Base-by-base conservation (phyloP, 1,140 invertebrate genomes). In the Bombus ignitus region DNA sequence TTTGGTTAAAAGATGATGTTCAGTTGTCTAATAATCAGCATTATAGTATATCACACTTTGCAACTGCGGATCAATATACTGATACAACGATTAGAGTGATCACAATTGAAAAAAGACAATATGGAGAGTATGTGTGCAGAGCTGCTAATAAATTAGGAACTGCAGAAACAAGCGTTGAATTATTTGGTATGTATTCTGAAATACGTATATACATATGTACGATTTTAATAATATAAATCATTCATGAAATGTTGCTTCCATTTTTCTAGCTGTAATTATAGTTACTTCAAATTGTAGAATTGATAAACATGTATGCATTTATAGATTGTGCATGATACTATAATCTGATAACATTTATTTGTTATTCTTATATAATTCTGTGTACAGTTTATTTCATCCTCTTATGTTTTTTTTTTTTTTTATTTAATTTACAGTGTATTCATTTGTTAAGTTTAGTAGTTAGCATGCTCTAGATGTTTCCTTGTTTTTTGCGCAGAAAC, bases 61-160 rank as follows among this genome's bases (percentile, higher is more conserved):
- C 98, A 28, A 98, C 97, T 3, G 97, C 97, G 6, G 98, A 99
- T 92, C 98, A 98, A 92, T 98, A 98, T 91, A 98, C 98, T 0
- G 98, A 98, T 91, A 98, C 98, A 1, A 99, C 98, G 1, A 95
- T 99, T 66, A 96, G 98, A 79, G 97, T 99, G 1, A 98, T 98
- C 75, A 98, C 98, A 0, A 98, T 99, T 78, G 98, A 99, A 94
- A 99, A 98, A 92, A 96, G 97, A 68, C 98, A 99, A 92, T 99
- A 97, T 92, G 98, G 98, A 2, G 95, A 97, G 81, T 99, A 98
- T 94, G 96, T 97, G 0, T 99, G 98, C 95, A 97, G 97, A 91
- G 98, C 98, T 25, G 96, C 97, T 66, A 99, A 99, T 93, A 98
- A 98, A 92, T 95, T 99, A 6, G 98, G 98, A n/a, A 96, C 96